Evolutionary conservation across 2,797 vertebrate genomes (phyloP).

Genomic region (Melanotaenia boesemani): DNA sequence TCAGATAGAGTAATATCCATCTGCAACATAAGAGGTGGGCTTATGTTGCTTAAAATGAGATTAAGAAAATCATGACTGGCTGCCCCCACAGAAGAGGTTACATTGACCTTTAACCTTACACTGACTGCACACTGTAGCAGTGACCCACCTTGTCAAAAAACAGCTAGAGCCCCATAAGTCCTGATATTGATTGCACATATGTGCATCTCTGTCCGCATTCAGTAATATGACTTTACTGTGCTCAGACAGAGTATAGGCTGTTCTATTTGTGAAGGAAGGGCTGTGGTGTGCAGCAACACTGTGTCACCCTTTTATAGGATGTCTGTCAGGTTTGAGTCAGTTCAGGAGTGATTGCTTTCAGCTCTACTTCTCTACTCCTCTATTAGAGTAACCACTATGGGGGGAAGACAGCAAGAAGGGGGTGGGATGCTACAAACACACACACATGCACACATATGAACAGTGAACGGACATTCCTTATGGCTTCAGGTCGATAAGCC

Average conservation of each 20-base stretch:
- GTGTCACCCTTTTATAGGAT: slow-evolving; percentile 26
- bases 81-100: slow-evolving; percentile 45
- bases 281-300: neutral
- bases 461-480: slow-evolving; percentile 7
- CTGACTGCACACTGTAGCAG: slow-evolving; percentile 22
- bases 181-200: slow-evolving; percentile 31
- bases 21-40: neutral
- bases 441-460: slow-evolving; percentile 24
- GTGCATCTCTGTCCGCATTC: slow-evolving; percentile 20
- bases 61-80: slow-evolving; percentile 43
- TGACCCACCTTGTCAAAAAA: slow-evolving; percentile 52
- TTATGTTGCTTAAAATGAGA: slow-evolving; percentile 23
- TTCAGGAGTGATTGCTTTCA: slow-evolving; percentile 45
- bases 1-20: neutral
- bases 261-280: neutral
- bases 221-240: slow-evolving; percentile 25
- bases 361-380: slow-evolving; percentile 26
- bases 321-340: slow-evolving; percentile 41
- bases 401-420: slow-evolving; percentile 20
- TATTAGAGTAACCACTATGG: slow-evolving; percentile 51
- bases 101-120: slow-evolving; percentile 54
- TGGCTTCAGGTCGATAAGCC: slow-evolving; percentile 47
- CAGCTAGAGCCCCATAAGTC: slow-evolving; percentile 13
- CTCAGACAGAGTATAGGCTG: slow-evolving; percentile 11
- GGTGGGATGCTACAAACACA: slow-evolving; percentile 18